Evolutionary conservation across 2,888 invertebrate genomes (phyloP).

Genomic region (Amphipyra berbera): DNA sequence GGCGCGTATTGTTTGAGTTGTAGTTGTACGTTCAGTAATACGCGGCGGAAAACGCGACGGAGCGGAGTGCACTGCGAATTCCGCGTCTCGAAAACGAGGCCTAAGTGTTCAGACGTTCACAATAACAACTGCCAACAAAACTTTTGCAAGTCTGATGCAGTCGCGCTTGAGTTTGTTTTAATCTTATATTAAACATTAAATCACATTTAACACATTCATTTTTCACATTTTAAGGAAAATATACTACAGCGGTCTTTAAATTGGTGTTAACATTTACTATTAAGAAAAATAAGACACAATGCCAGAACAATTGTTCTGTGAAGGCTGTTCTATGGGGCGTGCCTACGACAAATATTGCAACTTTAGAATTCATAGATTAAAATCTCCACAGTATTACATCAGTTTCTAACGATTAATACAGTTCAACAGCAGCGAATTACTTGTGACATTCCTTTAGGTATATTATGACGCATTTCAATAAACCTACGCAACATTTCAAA

Average conservation of each 20-base stretch:
- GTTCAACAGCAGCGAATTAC: slow-evolving; percentile 2
- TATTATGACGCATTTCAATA: neutral
- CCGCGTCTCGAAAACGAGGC: too few relatives aligned
- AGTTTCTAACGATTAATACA: neutral
- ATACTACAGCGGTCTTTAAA: slow-evolving; percentile 5
- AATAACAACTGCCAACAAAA: neutral
- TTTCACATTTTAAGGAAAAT: slow-evolving; percentile 27
- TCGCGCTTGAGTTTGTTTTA: slow-evolving; percentile 1
- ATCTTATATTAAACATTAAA: slow-evolving; percentile 7
- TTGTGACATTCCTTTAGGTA: neutral
- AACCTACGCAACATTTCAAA: too few relatives aligned
- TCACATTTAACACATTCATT: slow-evolving; percentile 8
- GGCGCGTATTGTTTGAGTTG: too few relatives aligned
- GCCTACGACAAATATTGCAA: neutral
- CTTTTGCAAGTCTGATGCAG: neutral
- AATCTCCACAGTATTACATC: slow-evolving; percentile 1
- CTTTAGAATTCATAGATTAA: neutral
- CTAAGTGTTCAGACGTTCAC: neutral
- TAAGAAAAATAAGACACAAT: slow-evolving; percentile 43
- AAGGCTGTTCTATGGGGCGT: slow-evolving; percentile 9
- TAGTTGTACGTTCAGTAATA: too few relatives aligned
- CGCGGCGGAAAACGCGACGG: too few relatives aligned
- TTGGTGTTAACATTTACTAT: slow-evolving; percentile 14
- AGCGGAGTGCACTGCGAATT: too few relatives aligned
- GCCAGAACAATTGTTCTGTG: slow-evolving; percentile 19